Evolutionary conservation across 2,113 vertebrate species (phyloP), one percentile per base, ranked within the genome.

Genomic region (Monopterus albus): DNA sequence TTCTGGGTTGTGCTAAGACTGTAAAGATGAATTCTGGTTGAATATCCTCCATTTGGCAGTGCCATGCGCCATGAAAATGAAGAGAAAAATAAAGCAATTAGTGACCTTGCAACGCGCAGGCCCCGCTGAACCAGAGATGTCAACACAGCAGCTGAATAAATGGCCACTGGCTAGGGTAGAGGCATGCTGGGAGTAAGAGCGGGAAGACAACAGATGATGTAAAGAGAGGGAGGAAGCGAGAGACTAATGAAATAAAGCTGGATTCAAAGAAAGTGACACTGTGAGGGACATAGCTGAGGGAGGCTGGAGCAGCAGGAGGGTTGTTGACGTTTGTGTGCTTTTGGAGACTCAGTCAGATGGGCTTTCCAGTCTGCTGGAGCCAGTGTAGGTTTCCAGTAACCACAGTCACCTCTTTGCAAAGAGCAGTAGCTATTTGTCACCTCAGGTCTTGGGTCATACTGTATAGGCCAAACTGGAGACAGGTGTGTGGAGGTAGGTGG

Each of bases 141-240:
- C 79, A 81, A 76, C 79, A 68, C 60, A 69, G 70, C 84, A 86
- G 90, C 85, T 90, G 79, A 90, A 75, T 77, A 88, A 86, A 87
- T 86, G 85, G 68, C 47, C 82, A 45, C 75, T 64, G 65, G 57
- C 49, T 10, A 11, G 63, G 21, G 52, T 28, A n/a, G 58, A 51
- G 68, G 66, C 25, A 64, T 45, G 45, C 52, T 43, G 36, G 23
- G 45, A 26, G 50, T 14, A 53, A 20, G 43, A 50, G 36, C 0
- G 52, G 68, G 63, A 38, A 59, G 57, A 59, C 51, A 68, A 51
- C 57, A 60, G 42, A 61, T 49, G 12, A 15, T 52, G 13, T 52
- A 51, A 42, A 56, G 23, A 51, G 31, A 50, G 20, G 52, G 25
- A 28, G 51, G 29, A 33, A 20, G 23, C 52, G 26, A 55, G 11